A percentile compares a stretch with the other conserved stretches of the same genome.
These are phyloP conservation scores for Coendou prehensilis DNA, from an alignment of 2,797 vertebrate species.

Conservation along the genomic window DNA sequence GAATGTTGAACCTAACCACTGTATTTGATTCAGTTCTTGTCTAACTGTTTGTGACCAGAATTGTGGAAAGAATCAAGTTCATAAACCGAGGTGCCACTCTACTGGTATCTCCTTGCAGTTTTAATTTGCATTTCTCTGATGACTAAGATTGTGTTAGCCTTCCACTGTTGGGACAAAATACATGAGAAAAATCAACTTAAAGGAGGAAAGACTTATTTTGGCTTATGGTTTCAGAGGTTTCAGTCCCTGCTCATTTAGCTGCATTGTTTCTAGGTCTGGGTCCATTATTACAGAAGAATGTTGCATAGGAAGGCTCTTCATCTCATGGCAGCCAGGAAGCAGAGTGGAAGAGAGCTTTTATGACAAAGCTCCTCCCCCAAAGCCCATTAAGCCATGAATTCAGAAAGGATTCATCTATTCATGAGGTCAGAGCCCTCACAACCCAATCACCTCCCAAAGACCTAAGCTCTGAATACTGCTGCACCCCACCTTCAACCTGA, in stretches of 20 bases:
- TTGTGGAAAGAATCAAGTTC: neutral
- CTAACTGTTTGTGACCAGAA: neutral
- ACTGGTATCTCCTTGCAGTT: neutral
- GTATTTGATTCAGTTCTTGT: neutral
- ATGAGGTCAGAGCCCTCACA: neutral
- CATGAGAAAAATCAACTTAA: neutral
- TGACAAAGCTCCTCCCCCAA: neutral
- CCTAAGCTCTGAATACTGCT: neutral
- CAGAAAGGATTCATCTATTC: neutral
- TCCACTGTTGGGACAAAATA: neutral
- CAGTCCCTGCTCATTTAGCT: neutral
- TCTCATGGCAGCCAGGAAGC: neutral
- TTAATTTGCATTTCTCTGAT: slow-evolving; percentile 56
- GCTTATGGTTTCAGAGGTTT: neutral
- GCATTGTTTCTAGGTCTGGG: neutral
- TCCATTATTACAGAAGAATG: neutral
- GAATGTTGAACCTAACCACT: neutral
- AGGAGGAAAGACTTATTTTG: neutral
- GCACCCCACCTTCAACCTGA: neutral
- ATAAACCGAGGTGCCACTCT: neutral
- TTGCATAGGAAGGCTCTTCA: neutral
- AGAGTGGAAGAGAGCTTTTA: neutral
- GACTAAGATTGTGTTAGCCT: neutral
- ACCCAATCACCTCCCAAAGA: neutral
- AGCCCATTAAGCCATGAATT: neutral